Evolutionary conservation across 2,113 vertebrate species (phyloP), one percentile per base, ranked within the genome.

Genomic region (Gasterosteus aculeatus): DNA sequence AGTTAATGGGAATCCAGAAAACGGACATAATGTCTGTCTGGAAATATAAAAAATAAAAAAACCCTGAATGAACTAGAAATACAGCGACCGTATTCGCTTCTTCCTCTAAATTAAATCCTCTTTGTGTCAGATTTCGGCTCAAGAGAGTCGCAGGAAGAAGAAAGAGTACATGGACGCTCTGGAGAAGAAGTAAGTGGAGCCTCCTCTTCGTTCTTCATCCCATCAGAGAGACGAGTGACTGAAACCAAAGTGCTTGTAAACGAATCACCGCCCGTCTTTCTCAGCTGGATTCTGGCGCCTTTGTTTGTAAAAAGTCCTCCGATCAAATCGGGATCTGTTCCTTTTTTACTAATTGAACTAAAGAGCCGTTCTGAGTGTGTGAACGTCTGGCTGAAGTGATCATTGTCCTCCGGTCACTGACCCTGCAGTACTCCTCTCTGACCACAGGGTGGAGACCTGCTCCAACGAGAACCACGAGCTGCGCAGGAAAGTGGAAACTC

Each of bases 141-240:
- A 99, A 85, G 98, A 99, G 91, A 99, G 98, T 67, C 95, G 98
- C 87, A 95, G 98, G 77, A 99, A 99, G 95, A 99, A 99, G 95
- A 99, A 99, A 84, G 98, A 99, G 91, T 99, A 99, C 89, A 98
- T 99, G 98, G 98, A 99, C 79, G 95, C 96, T 53, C 87, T 99
- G 89, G 98, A 99, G 93, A 99, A 99, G 90, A 99, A 98, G 98
- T 99, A 92, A 94, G 88, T 84, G 22, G 35, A 38, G 35, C 7
- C 2, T 69, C 41, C 3, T 69, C 31, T 9, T 26, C 10, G 1
- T 44, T 16, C 59, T 14, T 38, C 41, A 7, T 78, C 7, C 29
- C 5, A 58, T 3, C 51, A 58, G 12, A 54, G 29, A 38, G 16
- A 47, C n/a, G 5, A 62, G 10, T 38, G 18, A 58, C 57, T 59